These are phyloP conservation scores for Muricea muricata DNA, from an alignment of 92 coral and sea anemone genomes.

Conservation along the genomic window DNA sequence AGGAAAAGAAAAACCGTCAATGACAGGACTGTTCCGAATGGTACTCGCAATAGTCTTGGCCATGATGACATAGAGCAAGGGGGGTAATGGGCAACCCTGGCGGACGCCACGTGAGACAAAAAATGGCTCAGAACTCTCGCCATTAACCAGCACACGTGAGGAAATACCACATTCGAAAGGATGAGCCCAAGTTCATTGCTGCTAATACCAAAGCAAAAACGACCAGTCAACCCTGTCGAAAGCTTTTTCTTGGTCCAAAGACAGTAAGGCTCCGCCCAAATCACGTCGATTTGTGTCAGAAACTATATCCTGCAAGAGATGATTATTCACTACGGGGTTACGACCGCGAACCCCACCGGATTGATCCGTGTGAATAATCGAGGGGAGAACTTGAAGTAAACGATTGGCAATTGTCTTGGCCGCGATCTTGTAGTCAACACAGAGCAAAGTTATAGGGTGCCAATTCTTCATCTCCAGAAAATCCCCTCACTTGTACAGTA, in stretches of 20 bases:
- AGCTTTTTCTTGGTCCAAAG: background rate
- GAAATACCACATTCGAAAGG: background rate
- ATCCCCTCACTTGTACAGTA: slow-evolving; percentile 36
- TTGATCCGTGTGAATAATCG: slow-evolving; percentile 38
- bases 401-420: slow-evolving; percentile 43
- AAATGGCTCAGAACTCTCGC: background rate
- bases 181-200: background rate
- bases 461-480: slow-evolving; percentile 31
- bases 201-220: background rate
- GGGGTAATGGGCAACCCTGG: slow-evolving; percentile 30
- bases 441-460: slow-evolving; percentile 55
- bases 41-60: background rate
- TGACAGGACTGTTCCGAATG: background rate
- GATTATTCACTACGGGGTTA: background rate
- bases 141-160: background rate
- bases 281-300: background rate
- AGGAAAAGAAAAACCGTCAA: background rate
- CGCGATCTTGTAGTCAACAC: slow-evolving; percentile 50
- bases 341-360: slow-evolving; percentile 45
- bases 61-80: background rate
- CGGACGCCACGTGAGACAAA: slow-evolving; percentile 16
- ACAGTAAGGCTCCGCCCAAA: background rate
- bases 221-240: slow-evolving; percentile 10
- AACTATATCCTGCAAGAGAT: background rate
- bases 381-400: slow-evolving; percentile 31